Percentiles rank a stretch among this genome's conserved stretches.
Conservation (phyloP, 2,113 vertebrate genomes). For the Trichomycterus rosablanca region DNA sequence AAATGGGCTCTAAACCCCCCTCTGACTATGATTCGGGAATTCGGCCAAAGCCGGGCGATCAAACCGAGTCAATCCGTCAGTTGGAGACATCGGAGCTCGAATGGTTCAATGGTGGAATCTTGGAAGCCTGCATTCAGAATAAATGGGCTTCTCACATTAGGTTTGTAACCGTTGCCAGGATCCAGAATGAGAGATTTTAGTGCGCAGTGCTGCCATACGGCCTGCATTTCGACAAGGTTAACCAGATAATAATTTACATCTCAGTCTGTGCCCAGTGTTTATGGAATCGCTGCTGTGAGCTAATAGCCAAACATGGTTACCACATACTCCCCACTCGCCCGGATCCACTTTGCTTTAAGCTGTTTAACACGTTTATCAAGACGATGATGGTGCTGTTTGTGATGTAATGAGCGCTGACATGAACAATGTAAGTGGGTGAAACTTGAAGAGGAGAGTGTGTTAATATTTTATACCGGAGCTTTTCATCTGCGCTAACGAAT, state of each 20-base stretch:
- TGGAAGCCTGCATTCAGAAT: constrained; percentile 21
- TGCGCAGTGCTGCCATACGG: constrained; percentile 39
- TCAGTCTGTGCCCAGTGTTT: constrained; percentile 37
- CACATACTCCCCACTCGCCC: too few species aligned
- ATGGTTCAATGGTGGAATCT: constrained; percentile 27
- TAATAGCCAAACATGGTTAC: constrained; percentile 37
- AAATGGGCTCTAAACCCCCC: constrained; percentile 8
- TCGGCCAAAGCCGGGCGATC: constrained; percentile 2
- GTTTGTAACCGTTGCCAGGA: constrained; percentile 1
- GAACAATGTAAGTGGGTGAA: neutral
- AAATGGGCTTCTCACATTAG: constrained; percentile 34
- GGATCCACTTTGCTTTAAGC: neutral
- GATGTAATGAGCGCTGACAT: neutral
- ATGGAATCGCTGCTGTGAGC: constrained; percentile 30
- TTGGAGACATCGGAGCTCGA: constrained; percentile 11
- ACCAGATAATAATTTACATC: constrained; percentile 38
- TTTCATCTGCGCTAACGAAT: too few species aligned
- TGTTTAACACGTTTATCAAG: too few species aligned
- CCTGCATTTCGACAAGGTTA: constrained; percentile 44
- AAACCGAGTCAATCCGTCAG: constrained; percentile 2
- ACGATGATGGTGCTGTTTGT: neutral
- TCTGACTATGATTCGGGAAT: constrained; percentile 1
- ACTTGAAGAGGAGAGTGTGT: neutral
- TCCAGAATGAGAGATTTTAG: neutral
- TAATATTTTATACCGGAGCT: too few species aligned